Evolutionary conservation across 2,113 vertebrate species (phyloP), one percentile per base, ranked within the genome.

Genomic region (Coracopsis vasa): DNA sequence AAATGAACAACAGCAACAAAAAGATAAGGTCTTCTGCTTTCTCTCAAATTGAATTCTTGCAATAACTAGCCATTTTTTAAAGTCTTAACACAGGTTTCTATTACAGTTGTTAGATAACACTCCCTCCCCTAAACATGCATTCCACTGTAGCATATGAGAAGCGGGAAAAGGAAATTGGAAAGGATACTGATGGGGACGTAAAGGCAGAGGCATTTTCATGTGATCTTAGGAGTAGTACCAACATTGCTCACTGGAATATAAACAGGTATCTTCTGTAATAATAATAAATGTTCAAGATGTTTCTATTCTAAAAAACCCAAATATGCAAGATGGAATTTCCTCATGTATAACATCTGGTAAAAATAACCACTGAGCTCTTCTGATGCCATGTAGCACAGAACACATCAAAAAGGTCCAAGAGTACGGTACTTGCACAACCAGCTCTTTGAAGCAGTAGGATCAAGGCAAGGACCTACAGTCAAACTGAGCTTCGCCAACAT

Each of bases 241-340:
- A 11, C 54, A 89, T 31, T 56, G 61, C 56, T 89, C 5, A 2
- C 56, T 84, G 72, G 27, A 94, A 65, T 37, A 90, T 81, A 94
- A 96, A 90, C 75, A 92, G 50, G 41, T 91, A 91, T 48, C n/a
- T 72, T 91, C 73, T 75, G 18, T 65, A 96, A 80, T 80, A 90
- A 89, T 71, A 94, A 95, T 84, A 83, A 88, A 92, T 86, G 54
- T 64, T 84, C 86, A 74, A 78, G 56, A 91, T 84, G 86, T 79
- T 94, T 86, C 48, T 91, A 48, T 61, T 92, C 35, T 39, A 64
- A 90, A 88, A 94, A 91, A 80, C 2, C 7, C 21, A 94, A 90
- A 94, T 51, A 92, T 72, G 47, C 41, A 86, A 53, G 72, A 93
- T 83, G 75, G 86, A 93, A 96, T 74, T 95, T 96, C 93, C 83